phyloP scores from a whole-genome alignment of 2,888 invertebrate genomes.

The Lordiphosa fenestrarum region DNA sequence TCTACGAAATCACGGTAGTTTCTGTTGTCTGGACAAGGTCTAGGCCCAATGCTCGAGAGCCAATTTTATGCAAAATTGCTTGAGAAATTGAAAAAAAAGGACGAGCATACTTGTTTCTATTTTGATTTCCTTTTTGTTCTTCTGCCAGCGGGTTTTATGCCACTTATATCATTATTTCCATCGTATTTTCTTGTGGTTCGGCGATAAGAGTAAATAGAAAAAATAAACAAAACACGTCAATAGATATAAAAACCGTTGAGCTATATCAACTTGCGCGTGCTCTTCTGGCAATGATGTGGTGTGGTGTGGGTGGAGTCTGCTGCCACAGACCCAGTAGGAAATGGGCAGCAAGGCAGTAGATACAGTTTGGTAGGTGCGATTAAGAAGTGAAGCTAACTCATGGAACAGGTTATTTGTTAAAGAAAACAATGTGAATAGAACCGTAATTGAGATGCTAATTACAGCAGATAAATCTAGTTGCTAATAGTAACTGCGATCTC shows the following conservation, averaged over 20 bases:
- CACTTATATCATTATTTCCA: conserved; percentile 63
- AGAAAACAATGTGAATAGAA: no score
- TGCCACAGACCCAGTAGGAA: neutral
- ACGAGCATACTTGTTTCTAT: conserved; percentile 25
- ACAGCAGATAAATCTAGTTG: no score
- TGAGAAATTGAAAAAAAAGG: conserved; percentile 72
- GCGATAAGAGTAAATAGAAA: conserved; percentile 49
- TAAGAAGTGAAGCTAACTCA: conserved; percentile 2
- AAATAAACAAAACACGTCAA: conserved; percentile 40
- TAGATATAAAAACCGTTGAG: conserved; percentile 26
- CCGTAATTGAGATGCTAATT: no score
- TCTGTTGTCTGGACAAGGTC: conserved; percentile 47
- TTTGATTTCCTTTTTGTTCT: conserved; percentile 34
- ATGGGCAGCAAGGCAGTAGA: neutral
- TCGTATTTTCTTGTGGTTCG: conserved; percentile 33
- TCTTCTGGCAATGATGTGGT: neutral
- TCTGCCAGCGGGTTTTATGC: conserved; percentile 36
- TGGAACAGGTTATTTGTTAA: no score
- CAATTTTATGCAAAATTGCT: conserved; percentile 68
- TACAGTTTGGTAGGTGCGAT: neutral
- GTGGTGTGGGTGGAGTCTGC: neutral
- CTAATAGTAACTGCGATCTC: no score
- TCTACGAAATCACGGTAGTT: conserved; percentile 29
- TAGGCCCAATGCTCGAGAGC: conserved; percentile 37
- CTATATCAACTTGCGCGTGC: conserved; percentile 34